Conservation (phyloP, 2,113 vertebrate genomes). For the Grallaria varia region DNA sequence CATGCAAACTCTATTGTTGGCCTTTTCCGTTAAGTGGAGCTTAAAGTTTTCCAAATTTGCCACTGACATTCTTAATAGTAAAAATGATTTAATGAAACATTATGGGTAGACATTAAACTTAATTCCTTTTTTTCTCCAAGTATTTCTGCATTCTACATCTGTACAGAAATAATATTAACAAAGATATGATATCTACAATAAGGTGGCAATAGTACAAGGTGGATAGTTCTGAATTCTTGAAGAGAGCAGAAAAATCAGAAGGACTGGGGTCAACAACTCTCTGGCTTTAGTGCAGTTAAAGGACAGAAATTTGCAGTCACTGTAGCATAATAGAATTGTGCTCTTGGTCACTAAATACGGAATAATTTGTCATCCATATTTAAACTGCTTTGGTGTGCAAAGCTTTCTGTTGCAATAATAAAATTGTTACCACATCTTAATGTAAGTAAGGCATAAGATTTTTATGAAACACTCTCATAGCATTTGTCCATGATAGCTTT, state of each 20-base stretch:
- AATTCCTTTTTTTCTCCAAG: not conserved
- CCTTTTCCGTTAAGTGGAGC: not conserved
- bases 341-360: not conserved
- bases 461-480: not conserved
- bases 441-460: not conserved
- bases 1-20: not conserved
- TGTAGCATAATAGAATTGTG: not conserved
- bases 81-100: not conserved
- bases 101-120: not conserved
- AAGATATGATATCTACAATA: not conserved
- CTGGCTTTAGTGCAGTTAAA: not conserved
- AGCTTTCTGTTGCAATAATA: not conserved
- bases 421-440: not conserved
- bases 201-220: not conserved
- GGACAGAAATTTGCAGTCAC: not conserved
- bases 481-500: not conserved
- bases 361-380: not conserved
- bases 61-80: not conserved
- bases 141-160: not conserved
- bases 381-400: not conserved
- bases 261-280: not conserved
- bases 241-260: not conserved
- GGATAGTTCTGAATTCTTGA: not conserved
- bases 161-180: not conserved
- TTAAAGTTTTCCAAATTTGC: not conserved